These are phyloP conservation scores for Platanista minor DNA, from an alignment of 2,113 vertebrate species.

Conservation along the genomic window DNA sequence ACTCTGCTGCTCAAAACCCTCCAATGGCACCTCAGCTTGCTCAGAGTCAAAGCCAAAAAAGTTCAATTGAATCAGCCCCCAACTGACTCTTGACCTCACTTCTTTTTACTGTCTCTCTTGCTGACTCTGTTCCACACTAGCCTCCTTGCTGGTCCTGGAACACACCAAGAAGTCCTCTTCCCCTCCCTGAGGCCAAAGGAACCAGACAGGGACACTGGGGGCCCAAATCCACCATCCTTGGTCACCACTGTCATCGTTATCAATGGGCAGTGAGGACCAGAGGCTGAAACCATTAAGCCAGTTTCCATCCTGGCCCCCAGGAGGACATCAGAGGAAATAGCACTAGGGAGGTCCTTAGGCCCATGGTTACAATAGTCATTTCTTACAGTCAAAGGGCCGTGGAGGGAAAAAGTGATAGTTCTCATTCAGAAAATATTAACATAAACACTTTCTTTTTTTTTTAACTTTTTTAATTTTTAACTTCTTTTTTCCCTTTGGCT, in stretches of 20 bases:
- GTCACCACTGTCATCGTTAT: not conserved
- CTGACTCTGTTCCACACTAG: not conserved
- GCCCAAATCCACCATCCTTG: too few species aligned
- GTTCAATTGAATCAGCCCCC: not conserved
- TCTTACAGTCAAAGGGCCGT: not conserved
- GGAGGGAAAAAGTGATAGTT: too few species aligned
- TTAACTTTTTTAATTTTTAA: not conserved
- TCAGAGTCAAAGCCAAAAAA: not conserved
- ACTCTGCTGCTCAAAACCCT: not conserved
- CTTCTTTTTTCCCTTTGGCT: not conserved
- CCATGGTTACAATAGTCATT: not conserved
- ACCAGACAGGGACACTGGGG: not conserved
- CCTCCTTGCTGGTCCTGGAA: not conserved
- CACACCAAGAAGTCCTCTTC: not conserved
- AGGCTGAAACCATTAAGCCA: not conserved
- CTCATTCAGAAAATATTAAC: not conserved
- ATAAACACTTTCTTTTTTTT: not conserved
- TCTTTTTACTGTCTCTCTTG: not conserved
- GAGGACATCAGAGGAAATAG: not conserved
- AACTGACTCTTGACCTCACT: not conserved
- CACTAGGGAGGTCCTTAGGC: too few species aligned
- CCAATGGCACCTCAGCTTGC: accelerated
- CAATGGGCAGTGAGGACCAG: not conserved
- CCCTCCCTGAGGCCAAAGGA: not conserved
- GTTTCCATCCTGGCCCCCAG: not conserved